Evolutionary conservation across 2,113 vertebrate species (phyloP), one percentile per base, ranked within the genome.

Genomic region (Corythoichthys intestinalis): DNA sequence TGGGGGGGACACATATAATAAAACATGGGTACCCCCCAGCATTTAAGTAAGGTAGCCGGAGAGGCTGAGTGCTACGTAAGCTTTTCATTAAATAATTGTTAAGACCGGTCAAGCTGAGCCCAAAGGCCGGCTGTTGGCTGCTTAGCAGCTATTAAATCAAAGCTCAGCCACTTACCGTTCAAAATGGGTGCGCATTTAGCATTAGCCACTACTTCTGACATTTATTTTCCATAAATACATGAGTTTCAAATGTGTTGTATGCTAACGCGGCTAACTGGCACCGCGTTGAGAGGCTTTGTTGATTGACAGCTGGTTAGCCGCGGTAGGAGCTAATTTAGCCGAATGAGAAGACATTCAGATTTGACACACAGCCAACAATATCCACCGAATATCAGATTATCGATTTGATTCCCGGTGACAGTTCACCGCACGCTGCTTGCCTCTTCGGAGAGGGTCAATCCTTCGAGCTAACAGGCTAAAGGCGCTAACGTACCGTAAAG

Each of bases 271-370:
- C 41, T 63, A 63, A 28, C 34, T 13, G 61, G 44, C 59, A 34
- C 14, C 37, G 59, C 74, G 71, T 70, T 38, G 48, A 34, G 79
- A 38, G 82, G 77, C 84, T 83, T 86, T 86, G 86, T 85, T 88
- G 82, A 88, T 75, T 88, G 88, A 88, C 88, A 87, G 82, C 82
- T 85, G 71, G 59, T 59, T 73, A 77, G 76, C 82, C 20, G 60
- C 72, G 81, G 82, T 79, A 71, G 76, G 53, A 54, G 56, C 56
- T 37, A 58, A 58, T 10, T 56, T 37, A 58, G 56, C 5, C 72
- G 67, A 74, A 63, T 13, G 74, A 39, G 35, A 13, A 52, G 68
- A 68, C 52, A 46, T 61, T 61, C 52, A 17, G 28, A 4, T 1
- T 4, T 13, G 15, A 28, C 35, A 59, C 28, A 49, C 9, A 2